Evolutionary conservation across 37 sponge, comb jelly and placozoan genomes (phyloP), one percentile per base, ranked within the genome.

Genomic region (Cliona cf. orientalis): DNA sequence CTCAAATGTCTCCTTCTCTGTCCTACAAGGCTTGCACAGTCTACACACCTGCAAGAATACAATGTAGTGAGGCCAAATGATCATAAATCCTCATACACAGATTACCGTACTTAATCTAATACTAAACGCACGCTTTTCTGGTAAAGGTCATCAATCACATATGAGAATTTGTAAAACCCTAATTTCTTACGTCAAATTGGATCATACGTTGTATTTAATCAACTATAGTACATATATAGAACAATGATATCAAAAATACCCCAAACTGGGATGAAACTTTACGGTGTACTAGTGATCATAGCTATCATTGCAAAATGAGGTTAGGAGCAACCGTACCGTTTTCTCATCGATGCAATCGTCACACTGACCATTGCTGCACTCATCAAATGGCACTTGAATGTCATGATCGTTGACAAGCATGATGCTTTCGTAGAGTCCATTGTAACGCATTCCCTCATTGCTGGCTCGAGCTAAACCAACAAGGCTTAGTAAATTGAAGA

Each of bases 401-500:
- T 88, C 83, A 5, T 39, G 28, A 12, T 88, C 83, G n/a, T 49
- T 77, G 28, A 88, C 89, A 25, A 82, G 9, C 83, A 82, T 81
- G 40, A 82, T 56, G 42, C 89, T 82, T 70, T 82, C 83, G 46
- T 60, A 77, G 32, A 82, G 65, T 44, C 83, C 83, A 82, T 77
- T 88, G 69, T 41, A 79, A 2, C 55, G 29, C 33, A 72, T 42
- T 28, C 44, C 69, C n/a, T 9, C 14, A 2, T 45, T 71, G 3
- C 44, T 42, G 45, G 74, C 21, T 53, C 79, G 43, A 26, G 74
- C 76, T 21, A 88, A 31, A 29, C 92, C 92, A 41, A 83, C 61
- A 36, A 92, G 70, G 3, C 39, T 45, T 14, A 92, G 71, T 1
- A 61, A 22, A 59, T 88, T 92, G 89, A 75, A 92, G 5, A 92